A percentile compares a stretch with the other conserved stretches of the same genome.
Evolutionary conservation across 1,140 invertebrate species (phyloP).

Genomic region (Cherax quadricarinatus): DNA sequence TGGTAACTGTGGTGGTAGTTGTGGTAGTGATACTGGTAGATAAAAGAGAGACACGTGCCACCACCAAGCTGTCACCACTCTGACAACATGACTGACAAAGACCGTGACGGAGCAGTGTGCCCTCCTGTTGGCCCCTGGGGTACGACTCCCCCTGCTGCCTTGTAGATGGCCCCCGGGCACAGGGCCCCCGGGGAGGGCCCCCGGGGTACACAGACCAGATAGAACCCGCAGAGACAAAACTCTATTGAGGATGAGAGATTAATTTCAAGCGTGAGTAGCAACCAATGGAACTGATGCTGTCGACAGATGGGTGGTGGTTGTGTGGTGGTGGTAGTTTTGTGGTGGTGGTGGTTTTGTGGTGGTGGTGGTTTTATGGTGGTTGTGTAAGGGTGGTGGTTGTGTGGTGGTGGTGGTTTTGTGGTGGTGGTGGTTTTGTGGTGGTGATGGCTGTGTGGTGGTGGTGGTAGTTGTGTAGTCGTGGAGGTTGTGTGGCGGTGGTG

Average conservation of each 20-base stretch:
- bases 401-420: too few relatives aligned
- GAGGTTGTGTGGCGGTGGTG: too few relatives aligned
- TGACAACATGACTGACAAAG: constrained; percentile 30
- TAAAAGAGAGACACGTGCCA: neutral
- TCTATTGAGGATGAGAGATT: constrained; percentile 61
- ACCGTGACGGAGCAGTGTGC: neutral
- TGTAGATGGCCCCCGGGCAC: too few relatives aligned
- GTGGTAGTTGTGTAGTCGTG: too few relatives aligned
- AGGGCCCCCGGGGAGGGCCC: neutral
- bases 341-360: too few relatives aligned
- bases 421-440: too few relatives aligned
- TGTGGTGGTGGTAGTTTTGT: neutral
- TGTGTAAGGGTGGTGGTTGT: too few relatives aligned
- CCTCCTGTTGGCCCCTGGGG: neutral
- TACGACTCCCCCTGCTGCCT: too few relatives aligned
- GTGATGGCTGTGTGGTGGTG: too few relatives aligned
- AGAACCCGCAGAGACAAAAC: constrained; percentile 49
- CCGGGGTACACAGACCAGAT: neutral
- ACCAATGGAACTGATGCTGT: constrained; percentile 57
- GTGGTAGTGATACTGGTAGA: neutral
- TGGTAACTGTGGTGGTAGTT: neutral
- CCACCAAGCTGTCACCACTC: constrained; percentile 1
- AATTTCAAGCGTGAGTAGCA: constrained; percentile 58
- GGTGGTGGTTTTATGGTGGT: too few relatives aligned
- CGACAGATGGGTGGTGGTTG: constrained; percentile 32